Evolutionary conservation across 2,888 invertebrate species (phyloP).

Genomic region (Drosophila histrio): DNA sequence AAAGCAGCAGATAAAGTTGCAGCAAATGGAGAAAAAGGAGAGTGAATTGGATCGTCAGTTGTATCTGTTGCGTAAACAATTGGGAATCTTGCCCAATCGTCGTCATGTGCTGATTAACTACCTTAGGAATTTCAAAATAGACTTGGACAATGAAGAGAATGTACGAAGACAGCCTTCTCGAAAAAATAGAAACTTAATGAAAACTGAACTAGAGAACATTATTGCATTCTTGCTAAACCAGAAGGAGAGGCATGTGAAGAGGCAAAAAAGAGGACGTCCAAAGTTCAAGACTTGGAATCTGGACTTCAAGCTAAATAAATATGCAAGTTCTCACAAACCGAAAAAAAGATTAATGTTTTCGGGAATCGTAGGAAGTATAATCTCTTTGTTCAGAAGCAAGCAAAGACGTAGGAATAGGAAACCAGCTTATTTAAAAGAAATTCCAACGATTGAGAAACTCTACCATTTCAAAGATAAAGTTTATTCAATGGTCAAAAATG

Average conservation of each 20-base stretch:
- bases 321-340: background rate
- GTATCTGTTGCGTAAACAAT: slow-evolving; percentile 14
- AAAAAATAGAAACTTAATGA: background rate
- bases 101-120: background rate
- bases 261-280: background rate
- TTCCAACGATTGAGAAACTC: background rate
- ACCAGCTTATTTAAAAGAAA: no score
- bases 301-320: background rate
- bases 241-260: background rate
- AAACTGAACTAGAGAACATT: background rate
- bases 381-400: background rate
- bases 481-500: background rate
- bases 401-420: background rate
- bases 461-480: background rate
- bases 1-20: slow-evolving; percentile 11
- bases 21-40: slow-evolving; percentile 9
- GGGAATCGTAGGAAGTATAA: background rate
- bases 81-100: slow-evolving; percentile 2
- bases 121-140: background rate
- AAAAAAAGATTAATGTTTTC: no score
- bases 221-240: background rate
- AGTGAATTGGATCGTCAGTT: background rate
- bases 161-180: background rate
- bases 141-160: background rate
- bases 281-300: no score